These are phyloP conservation scores for Cyclopterus lumpus DNA, from an alignment of 2,797 vertebrate species.

Conservation along the genomic window DNA sequence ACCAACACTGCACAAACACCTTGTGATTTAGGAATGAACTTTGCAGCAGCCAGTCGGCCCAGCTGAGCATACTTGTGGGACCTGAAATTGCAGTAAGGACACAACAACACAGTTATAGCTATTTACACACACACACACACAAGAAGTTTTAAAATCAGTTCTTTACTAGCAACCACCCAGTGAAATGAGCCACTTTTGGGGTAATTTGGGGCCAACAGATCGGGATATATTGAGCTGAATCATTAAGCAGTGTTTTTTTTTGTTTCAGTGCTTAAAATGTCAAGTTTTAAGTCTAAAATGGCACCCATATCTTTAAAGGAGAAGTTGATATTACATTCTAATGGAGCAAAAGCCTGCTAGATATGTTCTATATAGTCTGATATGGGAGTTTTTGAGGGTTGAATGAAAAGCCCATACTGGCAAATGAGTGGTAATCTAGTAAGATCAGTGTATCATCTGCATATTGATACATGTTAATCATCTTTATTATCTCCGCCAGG, in stretches of 20 bases:
- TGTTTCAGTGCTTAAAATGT: background rate
- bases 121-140: background rate
- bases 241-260: background rate
- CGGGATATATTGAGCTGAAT: background rate
- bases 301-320: background rate
- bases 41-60: background rate
- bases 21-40: background rate
- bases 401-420: background rate
- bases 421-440: background rate
- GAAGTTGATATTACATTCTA: background rate
- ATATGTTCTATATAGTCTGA: background rate
- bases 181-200: background rate
- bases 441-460: slow-evolving; percentile 24
- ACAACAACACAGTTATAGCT: background rate
- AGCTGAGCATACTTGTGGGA: background rate
- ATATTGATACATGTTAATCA: background rate
- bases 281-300: background rate
- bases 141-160: background rate
- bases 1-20: background rate
- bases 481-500: background rate
- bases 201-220: background rate
- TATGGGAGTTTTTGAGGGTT: background rate
- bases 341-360: background rate
- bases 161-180: background rate
- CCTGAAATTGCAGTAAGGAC: background rate